Evolutionary conservation across 2,888 invertebrate genomes (phyloP).

Genomic region (Leptopilina myrica): DNA sequence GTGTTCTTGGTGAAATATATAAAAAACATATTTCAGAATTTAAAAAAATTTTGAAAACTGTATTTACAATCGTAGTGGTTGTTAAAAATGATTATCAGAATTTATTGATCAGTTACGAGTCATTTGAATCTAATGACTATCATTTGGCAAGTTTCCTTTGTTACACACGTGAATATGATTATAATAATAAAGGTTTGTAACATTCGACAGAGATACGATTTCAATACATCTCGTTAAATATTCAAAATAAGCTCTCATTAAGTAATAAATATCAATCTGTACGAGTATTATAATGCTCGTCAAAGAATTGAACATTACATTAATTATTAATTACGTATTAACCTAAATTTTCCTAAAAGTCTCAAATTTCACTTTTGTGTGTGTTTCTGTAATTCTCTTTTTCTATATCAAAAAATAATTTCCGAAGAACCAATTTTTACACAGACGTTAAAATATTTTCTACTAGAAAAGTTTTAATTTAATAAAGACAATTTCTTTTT

Average conservation of each 20-base stretch:
- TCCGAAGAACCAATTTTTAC: too few relatives aligned
- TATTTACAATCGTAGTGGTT: not conserved
- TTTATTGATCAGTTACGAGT: not conserved
- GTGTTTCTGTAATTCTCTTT: not conserved
- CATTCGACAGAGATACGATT: not conserved
- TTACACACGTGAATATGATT: not conserved
- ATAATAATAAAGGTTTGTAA: not conserved
- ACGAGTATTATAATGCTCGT: not conserved
- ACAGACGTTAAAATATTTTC: too few relatives aligned
- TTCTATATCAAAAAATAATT: too few relatives aligned
- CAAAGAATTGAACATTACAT: not conserved
- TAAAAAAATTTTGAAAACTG: not conserved
- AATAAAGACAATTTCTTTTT: too few relatives aligned
- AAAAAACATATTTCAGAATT: not conserved
- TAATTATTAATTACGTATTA: constrained; percentile 10
- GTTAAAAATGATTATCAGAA: not conserved
- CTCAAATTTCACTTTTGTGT: not conserved
- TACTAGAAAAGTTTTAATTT: too few relatives aligned
- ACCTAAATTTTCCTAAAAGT: constrained; percentile 2
- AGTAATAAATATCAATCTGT: not conserved
- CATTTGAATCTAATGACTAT: not conserved
- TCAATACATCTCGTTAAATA: not conserved
- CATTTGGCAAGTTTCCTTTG: not conserved
- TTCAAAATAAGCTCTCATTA: constrained; percentile 10
- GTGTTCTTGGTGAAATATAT: not conserved